Conservation (phyloP, 2,113 vertebrate genomes). For the Sitta europaea region DNA sequence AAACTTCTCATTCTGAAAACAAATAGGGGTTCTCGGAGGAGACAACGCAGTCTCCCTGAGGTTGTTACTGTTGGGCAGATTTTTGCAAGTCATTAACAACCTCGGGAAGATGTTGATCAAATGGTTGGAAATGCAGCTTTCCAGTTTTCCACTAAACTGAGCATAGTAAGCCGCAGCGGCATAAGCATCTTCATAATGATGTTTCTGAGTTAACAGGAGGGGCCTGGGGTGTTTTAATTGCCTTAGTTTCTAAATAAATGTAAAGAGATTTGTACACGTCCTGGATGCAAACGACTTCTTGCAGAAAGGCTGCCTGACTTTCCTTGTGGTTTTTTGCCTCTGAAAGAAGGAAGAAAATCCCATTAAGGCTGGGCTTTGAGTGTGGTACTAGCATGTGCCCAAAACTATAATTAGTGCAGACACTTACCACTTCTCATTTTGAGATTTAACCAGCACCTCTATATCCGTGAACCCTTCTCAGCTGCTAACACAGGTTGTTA, state of each 20-base stretch:
- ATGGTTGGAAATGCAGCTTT: constrained; percentile 36
- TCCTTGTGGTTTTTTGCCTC: not conserved
- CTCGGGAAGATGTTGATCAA: constrained; percentile 20
- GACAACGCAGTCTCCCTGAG: not conserved
- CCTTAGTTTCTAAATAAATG: constrained; percentile 38
- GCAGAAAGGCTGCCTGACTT: not conserved
- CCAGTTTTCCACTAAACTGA: constrained; percentile 29
- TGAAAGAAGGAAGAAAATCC: not conserved
- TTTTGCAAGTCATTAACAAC: constrained; percentile 49
- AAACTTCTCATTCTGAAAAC: constrained; percentile 34
- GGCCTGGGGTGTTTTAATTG: constrained; percentile 47
- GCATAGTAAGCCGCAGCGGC: not conserved
- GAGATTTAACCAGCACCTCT: not conserved
- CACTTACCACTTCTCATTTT: not conserved
- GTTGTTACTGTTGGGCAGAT: constrained; percentile 26
- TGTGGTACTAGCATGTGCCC: not conserved
- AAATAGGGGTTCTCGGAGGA: not conserved
- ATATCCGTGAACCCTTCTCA: not conserved
- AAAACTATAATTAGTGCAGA: not conserved
- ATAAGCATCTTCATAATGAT: constrained; percentile 33
- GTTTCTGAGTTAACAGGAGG: constrained; percentile 36
- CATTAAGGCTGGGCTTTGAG: not conserved
- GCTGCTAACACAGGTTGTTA: not conserved
- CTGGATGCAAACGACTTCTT: not conserved
- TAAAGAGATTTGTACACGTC: not conserved